Percentiles rank a stretch among this genome's conserved stretches.
Evolutionary conservation across 2,888 invertebrate genomes (phyloP).

Genomic region (Pimpla rufipes): DNA sequence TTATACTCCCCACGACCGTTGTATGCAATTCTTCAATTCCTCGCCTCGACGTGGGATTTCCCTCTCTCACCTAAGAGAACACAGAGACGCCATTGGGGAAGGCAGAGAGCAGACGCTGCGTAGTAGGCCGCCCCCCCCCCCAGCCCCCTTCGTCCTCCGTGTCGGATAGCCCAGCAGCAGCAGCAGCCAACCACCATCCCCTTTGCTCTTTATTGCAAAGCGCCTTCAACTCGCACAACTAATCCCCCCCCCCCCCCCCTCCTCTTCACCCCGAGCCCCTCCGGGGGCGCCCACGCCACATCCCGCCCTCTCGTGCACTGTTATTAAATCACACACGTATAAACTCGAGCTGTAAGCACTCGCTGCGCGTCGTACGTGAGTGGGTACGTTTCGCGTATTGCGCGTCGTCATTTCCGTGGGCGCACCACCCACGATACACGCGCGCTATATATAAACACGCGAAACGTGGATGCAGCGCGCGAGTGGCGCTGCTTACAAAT

Average conservation of each 20-base stretch:
- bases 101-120: slow-evolving; percentile 29
- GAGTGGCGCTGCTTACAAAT: slow-evolving; percentile 16
- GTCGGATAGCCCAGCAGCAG: not conserved
- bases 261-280: not conserved
- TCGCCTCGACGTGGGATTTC: not conserved
- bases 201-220: slow-evolving; percentile 52
- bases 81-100: slow-evolving; percentile 9
- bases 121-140: slow-evolving; percentile 13
- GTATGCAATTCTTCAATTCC: not conserved
- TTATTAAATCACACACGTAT: slow-evolving; percentile 49
- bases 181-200: not conserved
- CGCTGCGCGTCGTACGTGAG: not conserved
- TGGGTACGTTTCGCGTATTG: slow-evolving; percentile 35
- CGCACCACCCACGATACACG: slow-evolving; percentile 9
- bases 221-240: slow-evolving; percentile 45
- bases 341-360: not conserved
- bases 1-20: not conserved
- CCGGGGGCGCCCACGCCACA: slow-evolving; percentile 22
- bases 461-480: slow-evolving; percentile 1
- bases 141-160: not conserved
- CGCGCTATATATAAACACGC: not conserved
- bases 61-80: not conserved
- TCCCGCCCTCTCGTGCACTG: slow-evolving; percentile 24
- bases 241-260: slow-evolving; percentile 5
- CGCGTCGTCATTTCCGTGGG: slow-evolving; percentile 19